Percentiles rank a stretch among this genome's conserved stretches.
Conservation (phyloP, 2,797 vertebrate genomes). For the Nyctalus aviator region DNA sequence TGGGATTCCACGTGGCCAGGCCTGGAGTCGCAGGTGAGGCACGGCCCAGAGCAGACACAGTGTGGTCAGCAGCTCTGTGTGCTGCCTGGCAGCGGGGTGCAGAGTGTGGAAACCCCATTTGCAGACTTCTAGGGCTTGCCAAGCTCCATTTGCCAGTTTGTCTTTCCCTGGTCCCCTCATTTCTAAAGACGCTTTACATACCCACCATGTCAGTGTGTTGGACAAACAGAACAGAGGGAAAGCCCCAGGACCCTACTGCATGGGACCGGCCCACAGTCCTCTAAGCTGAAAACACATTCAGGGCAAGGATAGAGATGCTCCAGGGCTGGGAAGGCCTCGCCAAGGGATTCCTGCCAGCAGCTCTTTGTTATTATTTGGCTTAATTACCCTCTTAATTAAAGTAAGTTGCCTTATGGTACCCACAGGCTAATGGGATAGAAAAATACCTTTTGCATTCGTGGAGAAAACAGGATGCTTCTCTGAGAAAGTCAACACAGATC, state of each 20-base stretch:
- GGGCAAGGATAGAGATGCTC: background rate
- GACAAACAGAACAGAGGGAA: background rate
- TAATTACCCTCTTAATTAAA: conserved; percentile 1
- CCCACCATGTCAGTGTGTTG: background rate
- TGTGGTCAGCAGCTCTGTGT: background rate
- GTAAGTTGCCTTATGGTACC: conserved; percentile 39
- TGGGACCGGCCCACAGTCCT: too few species aligned
- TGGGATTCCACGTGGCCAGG: background rate
- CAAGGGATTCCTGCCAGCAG: background rate
- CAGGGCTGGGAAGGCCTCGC: too few species aligned
- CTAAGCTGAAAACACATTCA: background rate
- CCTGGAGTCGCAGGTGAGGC: background rate
- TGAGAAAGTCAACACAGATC: conserved; percentile 9
- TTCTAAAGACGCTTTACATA: conserved; percentile 11
- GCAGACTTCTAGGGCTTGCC: background rate
- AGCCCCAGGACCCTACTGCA: background rate
- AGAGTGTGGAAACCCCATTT: background rate
- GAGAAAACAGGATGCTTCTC: conserved; percentile 52
- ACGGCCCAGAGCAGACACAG: background rate
- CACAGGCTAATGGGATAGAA: background rate
- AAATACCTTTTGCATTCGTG: conserved; percentile 28
- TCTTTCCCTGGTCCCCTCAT: background rate
- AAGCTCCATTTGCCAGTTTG: background rate
- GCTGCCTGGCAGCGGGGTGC: background rate
- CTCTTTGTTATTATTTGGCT: background rate